A percentile compares a stretch with the other conserved stretches of the same genome.
Conservation (phyloP, 2,113 vertebrate species). For the Alexandromys fortis region DNA sequence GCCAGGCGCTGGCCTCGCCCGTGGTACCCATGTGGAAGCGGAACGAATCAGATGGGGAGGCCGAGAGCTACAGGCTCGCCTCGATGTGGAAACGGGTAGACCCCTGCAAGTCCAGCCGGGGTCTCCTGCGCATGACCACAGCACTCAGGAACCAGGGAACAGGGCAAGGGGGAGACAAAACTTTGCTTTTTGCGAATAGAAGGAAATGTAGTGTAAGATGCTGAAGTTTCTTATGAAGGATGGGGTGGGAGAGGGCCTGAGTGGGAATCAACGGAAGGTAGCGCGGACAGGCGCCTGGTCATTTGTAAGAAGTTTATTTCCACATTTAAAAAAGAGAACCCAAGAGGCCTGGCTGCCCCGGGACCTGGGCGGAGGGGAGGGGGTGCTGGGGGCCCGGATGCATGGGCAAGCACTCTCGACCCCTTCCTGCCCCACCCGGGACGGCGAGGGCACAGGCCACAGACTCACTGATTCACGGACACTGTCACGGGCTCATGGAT, state of each 20-base stretch:
- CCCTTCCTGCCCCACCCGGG: conserved; percentile 54
- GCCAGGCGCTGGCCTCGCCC: not conserved
- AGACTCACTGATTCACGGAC: conserved; percentile 93
- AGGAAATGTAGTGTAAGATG: not conserved
- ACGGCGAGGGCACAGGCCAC: conserved; percentile 83
- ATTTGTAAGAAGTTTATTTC: conserved; percentile 98
- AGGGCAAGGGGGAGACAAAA: not conserved
- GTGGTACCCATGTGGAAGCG: not conserved
- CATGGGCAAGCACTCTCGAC: not conserved
- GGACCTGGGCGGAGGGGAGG: not conserved
- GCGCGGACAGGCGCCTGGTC: conserved; percentile 62
- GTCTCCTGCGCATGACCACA: not conserved
- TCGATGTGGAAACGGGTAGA: not conserved
- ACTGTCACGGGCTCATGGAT: conserved; percentile 87
- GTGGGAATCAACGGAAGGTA: not conserved
- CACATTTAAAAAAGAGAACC: conserved; percentile 94
- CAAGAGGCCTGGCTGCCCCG: conserved; percentile 30
- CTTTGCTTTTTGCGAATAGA: not conserved
- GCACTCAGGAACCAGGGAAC: not conserved
- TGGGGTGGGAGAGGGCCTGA: not conserved
- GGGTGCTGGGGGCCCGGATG: not conserved
- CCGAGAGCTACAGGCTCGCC: not conserved
- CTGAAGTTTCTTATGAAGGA: too few species aligned
- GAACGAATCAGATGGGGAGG: conserved; percentile 35
- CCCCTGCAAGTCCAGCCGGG: not conserved